These are phyloP conservation scores for Perca schrenkii DNA, from an alignment of 2,113 vertebrate genomes.

Conservation along the genomic window DNA sequence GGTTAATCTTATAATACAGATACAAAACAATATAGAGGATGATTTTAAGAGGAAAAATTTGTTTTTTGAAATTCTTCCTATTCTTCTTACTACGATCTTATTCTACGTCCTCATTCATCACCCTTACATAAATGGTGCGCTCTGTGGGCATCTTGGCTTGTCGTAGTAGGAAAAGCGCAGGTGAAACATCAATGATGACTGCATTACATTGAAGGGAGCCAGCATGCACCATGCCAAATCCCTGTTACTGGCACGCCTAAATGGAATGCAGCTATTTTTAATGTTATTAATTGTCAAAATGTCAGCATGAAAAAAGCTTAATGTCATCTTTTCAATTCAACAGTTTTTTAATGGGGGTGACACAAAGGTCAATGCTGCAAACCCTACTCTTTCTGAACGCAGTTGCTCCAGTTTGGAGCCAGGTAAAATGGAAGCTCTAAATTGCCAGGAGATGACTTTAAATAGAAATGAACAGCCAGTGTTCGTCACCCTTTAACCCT, in stretches of 20 bases:
- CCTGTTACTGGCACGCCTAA: not conserved
- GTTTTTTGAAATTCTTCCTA: not conserved
- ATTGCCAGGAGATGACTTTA: not conserved
- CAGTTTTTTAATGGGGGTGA: not conserved
- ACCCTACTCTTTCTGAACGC: not conserved
- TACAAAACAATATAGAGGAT: conserved; percentile 25
- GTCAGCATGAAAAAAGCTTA: conserved; percentile 2
- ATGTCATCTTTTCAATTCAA: not conserved
- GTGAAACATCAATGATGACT: conserved; percentile 36
- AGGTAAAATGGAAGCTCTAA: not conserved
- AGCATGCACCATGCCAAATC: conserved; percentile 3
- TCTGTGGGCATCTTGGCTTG: conserved; percentile 30
- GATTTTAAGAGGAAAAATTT: not conserved
- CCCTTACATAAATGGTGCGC: not conserved
- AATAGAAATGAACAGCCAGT: not conserved
- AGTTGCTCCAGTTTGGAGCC: not conserved
- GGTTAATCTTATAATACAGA: conserved; percentile 59
- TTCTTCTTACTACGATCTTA: not conserved
- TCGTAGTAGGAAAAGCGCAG: conserved; percentile 19
- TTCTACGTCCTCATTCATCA: conserved; percentile 9
- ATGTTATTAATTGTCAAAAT: not conserved
- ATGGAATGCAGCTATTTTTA: conserved; percentile 14
- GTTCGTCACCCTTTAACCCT: not conserved
- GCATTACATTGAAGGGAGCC: not conserved
- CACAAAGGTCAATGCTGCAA: not conserved